A percentile compares a stretch with the other conserved stretches of the same genome.
phyloP scores from a whole-genome alignment of 2,888 invertebrate species.

The Nephrotoma appendiculata region DNA sequence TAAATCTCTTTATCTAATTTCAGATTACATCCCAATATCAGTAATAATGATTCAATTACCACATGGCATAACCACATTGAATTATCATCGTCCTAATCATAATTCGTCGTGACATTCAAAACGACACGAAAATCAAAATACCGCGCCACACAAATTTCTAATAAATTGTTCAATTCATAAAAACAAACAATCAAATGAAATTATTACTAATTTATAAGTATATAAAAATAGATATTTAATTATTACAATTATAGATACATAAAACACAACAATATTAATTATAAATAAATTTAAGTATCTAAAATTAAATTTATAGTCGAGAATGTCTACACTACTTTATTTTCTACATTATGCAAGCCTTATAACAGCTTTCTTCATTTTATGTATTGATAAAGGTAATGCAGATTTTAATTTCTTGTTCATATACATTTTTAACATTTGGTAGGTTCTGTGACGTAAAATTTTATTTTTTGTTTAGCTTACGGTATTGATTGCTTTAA shows the following conservation, averaged over 20 bases:
- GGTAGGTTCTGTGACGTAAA: background rate
- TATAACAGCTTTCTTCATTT: constrained; percentile 2
- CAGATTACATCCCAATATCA: background rate
- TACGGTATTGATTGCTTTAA: constrained; percentile 88
- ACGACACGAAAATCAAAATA: background rate
- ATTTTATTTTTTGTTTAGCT: constrained; percentile 27
- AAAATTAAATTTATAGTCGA: background rate
- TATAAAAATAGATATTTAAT: background rate
- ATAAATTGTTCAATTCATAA: background rate
- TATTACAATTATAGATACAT: background rate
- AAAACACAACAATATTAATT: background rate
- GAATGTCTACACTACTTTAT: background rate
- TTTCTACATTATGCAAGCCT: background rate
- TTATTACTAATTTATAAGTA: background rate
- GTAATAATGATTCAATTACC: background rate
- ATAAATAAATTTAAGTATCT: background rate
- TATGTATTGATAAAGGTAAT: background rate
- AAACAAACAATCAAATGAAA: background rate
- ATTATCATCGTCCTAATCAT: background rate
- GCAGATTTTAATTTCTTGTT: background rate
- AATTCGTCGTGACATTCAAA: background rate
- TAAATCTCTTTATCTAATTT: background rate
- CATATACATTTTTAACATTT: background rate
- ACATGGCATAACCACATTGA: background rate
- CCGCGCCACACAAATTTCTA: background rate